Conservation (phyloP, 1,140 invertebrate genomes). For the Ooceraea biroi region DNA sequence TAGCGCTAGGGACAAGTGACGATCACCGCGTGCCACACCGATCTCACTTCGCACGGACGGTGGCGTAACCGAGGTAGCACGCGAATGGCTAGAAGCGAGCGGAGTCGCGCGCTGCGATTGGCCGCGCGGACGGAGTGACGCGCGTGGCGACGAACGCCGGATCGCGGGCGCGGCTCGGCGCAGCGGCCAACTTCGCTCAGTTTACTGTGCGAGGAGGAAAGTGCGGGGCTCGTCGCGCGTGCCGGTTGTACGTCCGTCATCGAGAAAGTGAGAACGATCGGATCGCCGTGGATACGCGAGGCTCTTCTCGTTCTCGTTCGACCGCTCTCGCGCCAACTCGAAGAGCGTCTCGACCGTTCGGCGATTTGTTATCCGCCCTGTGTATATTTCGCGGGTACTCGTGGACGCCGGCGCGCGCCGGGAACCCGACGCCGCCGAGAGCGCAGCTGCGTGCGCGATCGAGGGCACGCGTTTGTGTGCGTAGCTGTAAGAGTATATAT, state of each 20-base stretch:
- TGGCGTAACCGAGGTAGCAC: neutral
- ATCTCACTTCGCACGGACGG: neutral
- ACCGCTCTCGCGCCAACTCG: too few species aligned
- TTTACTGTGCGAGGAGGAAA: neutral
- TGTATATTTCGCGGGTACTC: neutral
- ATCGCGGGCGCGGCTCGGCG: constrained; percentile 46
- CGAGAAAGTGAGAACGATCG: too few species aligned
- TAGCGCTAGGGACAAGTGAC: neutral
- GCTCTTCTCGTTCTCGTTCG: neutral
- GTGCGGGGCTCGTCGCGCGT: too few species aligned
- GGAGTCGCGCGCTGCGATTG: neutral
- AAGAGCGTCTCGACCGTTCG: too few species aligned
- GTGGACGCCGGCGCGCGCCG: constrained; percentile 24
- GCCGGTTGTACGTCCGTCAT: neutral
- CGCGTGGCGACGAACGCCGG: neutral
- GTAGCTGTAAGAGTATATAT: neutral
- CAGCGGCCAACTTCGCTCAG: neutral
- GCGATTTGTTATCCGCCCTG: neutral
- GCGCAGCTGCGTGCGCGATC: constrained; percentile 52
- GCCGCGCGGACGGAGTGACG: neutral
- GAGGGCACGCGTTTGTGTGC: neutral
- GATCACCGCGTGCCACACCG: neutral
- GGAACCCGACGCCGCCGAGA: constrained; percentile 36
- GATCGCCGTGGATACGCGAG: too few species aligned
- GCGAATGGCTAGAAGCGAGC: neutral